These are phyloP conservation scores for Oryzias javanicus DNA, from an alignment of 2,113 vertebrate species.

Conservation along the genomic window DNA sequence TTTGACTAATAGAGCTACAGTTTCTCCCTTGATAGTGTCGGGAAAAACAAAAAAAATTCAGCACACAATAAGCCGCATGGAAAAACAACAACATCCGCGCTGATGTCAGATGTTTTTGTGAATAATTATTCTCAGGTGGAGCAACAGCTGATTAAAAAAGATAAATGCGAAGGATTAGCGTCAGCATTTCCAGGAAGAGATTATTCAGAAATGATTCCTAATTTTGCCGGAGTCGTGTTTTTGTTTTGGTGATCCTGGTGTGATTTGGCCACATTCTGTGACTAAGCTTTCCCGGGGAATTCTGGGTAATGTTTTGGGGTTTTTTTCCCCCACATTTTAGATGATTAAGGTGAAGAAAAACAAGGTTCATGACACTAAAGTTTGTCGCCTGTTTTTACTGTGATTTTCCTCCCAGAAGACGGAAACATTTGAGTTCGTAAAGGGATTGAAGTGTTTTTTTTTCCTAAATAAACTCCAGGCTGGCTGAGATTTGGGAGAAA, in stretches of 20 bases:
- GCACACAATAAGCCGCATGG: neutral
- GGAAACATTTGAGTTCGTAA: neutral
- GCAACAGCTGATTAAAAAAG: constrained; percentile 33
- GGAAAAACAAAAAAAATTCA: too few species aligned
- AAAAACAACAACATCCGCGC: neutral
- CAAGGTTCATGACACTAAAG: constrained; percentile 35
- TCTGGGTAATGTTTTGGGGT: constrained; percentile 18
- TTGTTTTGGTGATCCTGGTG: constrained; percentile 20
- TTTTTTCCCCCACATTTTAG: constrained; percentile 13
- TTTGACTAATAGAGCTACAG: too few species aligned
- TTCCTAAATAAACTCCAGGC: neutral
- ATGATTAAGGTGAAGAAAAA: constrained; percentile 19
- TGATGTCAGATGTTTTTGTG: constrained; percentile 18
- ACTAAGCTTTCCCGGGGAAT: constrained; percentile 38
- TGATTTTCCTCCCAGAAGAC: constrained; percentile 10
- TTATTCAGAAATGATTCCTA: constrained; percentile 11
- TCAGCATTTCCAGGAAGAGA: constrained; percentile 31
- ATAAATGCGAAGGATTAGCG: constrained; percentile 32
- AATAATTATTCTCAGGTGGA: constrained; percentile 38
- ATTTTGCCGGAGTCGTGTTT: constrained; percentile 16
- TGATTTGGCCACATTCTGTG: constrained; percentile 28
- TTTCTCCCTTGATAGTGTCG: too few species aligned
- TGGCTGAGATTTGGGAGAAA: constrained; percentile 14
- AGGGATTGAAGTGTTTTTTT: neutral
- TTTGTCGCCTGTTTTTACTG: constrained; percentile 2